Conservation (phyloP, 2,113 vertebrate species). For the Bettongia penicillata region DNA sequence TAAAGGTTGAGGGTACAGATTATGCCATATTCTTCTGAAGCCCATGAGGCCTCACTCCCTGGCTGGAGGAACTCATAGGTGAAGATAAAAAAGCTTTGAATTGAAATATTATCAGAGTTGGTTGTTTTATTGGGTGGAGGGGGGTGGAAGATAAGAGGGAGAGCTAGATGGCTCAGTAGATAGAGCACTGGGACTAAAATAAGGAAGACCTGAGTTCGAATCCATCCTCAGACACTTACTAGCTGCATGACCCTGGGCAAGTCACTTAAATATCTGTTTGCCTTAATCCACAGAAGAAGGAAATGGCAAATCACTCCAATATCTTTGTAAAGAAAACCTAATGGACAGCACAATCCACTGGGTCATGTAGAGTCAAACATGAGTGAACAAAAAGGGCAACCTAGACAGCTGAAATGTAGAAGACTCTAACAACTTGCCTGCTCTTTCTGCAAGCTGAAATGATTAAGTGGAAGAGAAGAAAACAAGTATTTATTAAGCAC, state of each 20-base stretch:
- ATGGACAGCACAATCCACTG: too few relatives aligned
- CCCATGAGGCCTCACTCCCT: neutral
- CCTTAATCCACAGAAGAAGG: neutral
- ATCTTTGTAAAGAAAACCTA: too few relatives aligned
- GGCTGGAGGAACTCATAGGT: neutral
- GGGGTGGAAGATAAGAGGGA: too few relatives aligned
- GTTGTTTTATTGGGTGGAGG: accelerated
- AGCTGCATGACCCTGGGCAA: neutral
- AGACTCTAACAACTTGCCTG: too few relatives aligned
- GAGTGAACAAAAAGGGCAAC: too few relatives aligned
- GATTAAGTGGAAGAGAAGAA: too few relatives aligned
- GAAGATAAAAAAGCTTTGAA: neutral
- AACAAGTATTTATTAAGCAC: too few relatives aligned
- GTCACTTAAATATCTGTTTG: neutral
- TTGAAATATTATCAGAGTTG: neutral
- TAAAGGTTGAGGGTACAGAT: neutral
- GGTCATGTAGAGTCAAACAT: too few relatives aligned
- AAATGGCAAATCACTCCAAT: neutral
- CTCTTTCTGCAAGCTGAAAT: too few relatives aligned
- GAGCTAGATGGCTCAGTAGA: too few relatives aligned
- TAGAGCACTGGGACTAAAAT: neutral
- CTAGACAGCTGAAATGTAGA: too few relatives aligned
- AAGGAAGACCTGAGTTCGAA: neutral
- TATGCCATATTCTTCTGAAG: neutral
- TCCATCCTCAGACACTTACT: neutral